Evolutionary conservation across 2,113 vertebrate genomes (phyloP).

Genomic region (Paralichthys olivaceus): DNA sequence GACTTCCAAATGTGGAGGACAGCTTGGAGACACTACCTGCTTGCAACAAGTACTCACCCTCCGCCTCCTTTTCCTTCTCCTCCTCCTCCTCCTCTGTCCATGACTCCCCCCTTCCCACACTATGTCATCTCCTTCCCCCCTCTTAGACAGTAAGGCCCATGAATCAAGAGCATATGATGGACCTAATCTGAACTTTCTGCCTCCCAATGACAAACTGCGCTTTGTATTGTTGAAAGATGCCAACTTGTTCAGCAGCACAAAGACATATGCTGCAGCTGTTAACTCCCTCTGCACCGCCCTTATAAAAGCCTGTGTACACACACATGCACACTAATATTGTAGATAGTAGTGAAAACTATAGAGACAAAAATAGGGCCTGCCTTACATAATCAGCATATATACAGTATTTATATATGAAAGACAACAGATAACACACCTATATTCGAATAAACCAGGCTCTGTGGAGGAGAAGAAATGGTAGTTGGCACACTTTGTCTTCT

Average conservation of each 20-base stretch:
- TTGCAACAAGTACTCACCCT: conserved; percentile 55
- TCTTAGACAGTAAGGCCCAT: conserved; percentile 28
- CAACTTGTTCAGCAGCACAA: conserved; percentile 75
- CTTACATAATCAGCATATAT: too few relatives aligned
- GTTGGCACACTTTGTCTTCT: too few relatives aligned
- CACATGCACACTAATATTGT: conserved; percentile 10
- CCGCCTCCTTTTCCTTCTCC: too few relatives aligned
- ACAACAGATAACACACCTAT: too few relatives aligned
- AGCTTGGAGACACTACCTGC: conserved; percentile 70
- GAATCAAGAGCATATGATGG: conserved; percentile 41
- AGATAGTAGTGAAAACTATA: too few relatives aligned
- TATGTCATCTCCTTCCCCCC: conserved; percentile 13
- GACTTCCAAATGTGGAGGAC: conserved; percentile 74
- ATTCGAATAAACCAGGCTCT: too few relatives aligned
- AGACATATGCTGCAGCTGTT: conserved; percentile 76
- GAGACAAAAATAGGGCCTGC: too few relatives aligned
- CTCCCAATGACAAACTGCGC: conserved; percentile 77
- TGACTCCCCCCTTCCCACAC: conserved; percentile 6
- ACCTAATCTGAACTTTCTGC: conserved; percentile 60
- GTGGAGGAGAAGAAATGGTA: too few relatives aligned
- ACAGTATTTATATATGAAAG: too few relatives aligned
- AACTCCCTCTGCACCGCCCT: conserved; percentile 62
- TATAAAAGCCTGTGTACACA: neutral
- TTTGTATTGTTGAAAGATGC: conserved; percentile 74
- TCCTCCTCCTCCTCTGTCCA: neutral